Evolutionary conservation across 2,888 invertebrate species (phyloP), one percentile per base, ranked within the genome.

Genomic region (Harpagoxenus sublaevis): DNA sequence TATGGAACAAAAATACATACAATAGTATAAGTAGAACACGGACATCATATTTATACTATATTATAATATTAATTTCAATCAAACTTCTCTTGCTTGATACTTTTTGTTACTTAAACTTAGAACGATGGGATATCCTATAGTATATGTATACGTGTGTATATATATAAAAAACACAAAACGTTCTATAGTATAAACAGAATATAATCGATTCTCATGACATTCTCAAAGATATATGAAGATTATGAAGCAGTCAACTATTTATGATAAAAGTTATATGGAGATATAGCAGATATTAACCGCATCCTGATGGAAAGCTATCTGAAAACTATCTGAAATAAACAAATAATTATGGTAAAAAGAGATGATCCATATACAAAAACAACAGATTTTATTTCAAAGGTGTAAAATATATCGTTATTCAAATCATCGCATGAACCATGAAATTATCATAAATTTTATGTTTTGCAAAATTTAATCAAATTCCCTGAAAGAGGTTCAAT

Each of bases 321-420:
- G 94, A 94, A 94, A 95, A 94, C 94, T 94, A 94, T 95, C 94
- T 94, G 94, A 94, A 95, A 95, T 95, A 94, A 94, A 94, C 91
- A 94, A 93, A 94, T 88, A 91, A 94, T 94, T 93, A 93, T 92
- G 92, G 91, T 92, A 93, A 93, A 92, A 92, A 92, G 87, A 89
- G 84, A 89, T 91, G 89, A 89, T 84, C 63, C 85, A 73, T 88
- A 79, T 82, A 87, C 77, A 84, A 86, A 82, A 39, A 55, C 2
- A 84, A 88, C 82, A 84, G 87, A 68, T 89, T 83, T 89, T 89
- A 88, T 89, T 90, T 94, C 94, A 94, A 94, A 93, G 94, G 93
- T 94, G 94, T 93, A 94, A 93, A 91, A 91, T 91, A 90, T 89
- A 87, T 92, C 82, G 79, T 90, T 89, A 73, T 87, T 82, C 35